Percentiles rank a stretch among this genome's conserved stretches.
Conservation (phyloP, 1,140 invertebrate genomes). For the Aphidius gifuensis region DNA sequence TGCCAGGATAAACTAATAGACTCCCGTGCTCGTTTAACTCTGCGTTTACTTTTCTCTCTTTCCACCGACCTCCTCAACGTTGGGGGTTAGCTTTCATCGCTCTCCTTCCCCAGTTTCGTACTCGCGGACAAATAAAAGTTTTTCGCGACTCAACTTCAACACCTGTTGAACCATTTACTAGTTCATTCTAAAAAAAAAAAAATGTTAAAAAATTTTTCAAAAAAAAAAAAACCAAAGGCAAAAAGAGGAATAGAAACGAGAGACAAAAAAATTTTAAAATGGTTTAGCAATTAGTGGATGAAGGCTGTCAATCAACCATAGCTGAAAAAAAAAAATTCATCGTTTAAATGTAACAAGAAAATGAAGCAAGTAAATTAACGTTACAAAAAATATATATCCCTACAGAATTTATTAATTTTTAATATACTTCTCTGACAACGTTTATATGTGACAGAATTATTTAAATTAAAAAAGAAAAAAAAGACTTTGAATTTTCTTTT, state of each 20-base stretch:
- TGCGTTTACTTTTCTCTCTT: slow-evolving; percentile 27
- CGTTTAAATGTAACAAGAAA: not conserved
- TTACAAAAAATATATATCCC: no score
- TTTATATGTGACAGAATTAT: not conserved
- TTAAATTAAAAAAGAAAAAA: no score
- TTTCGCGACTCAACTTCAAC: slow-evolving; percentile 45
- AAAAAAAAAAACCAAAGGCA: not conserved
- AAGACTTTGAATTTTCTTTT: no score
- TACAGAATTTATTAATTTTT: no score
- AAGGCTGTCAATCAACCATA: slow-evolving; percentile 46
- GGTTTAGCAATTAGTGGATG: slow-evolving; percentile 48
- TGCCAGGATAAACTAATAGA: slow-evolving; percentile 51
- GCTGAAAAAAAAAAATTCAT: slow-evolving; percentile 42
- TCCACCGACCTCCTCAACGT: slow-evolving; percentile 26
- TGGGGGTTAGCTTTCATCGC: slow-evolving; percentile 21
- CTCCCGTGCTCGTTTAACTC: slow-evolving; percentile 35
- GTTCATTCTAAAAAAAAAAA: not conserved
- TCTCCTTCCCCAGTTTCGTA: slow-evolving; percentile 26
- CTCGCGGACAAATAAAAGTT: slow-evolving; percentile 53
- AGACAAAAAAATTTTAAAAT: slow-evolving; percentile 25
- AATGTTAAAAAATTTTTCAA: no score
- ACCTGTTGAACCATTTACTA: slow-evolving; percentile 51
- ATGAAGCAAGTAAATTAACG: no score
- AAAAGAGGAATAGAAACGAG: slow-evolving; percentile 30
- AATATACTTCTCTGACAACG: not conserved